phyloP scores from a whole-genome alignment of 2,888 invertebrate genomes.

The Clostera curtula region DNA sequence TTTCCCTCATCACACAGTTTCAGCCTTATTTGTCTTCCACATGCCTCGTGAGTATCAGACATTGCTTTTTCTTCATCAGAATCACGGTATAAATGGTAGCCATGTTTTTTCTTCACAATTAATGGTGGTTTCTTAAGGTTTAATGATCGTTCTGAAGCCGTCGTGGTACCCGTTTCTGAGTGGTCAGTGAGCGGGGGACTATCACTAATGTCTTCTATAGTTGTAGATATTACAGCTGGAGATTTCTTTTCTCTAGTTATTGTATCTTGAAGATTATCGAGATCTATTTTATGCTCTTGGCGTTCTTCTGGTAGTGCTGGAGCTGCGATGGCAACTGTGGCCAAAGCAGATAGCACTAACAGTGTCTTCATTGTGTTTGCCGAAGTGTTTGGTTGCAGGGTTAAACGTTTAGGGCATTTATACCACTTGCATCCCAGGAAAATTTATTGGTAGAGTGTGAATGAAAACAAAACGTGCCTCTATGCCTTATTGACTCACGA shows the following conservation, averaged over 20 bases:
- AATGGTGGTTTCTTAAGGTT: conserved; percentile 46
- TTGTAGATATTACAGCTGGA: conserved; percentile 18
- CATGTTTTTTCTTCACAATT: conserved; percentile 49
- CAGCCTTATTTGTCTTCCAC: conserved; percentile 50
- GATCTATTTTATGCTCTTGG: conserved; percentile 18
- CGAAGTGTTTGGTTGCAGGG: conserved; percentile 38
- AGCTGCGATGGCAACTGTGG: conserved; percentile 41
- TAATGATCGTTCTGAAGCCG: conserved; percentile 30
- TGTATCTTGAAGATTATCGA: conserved; percentile 16
- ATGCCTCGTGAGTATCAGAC: conserved; percentile 40
- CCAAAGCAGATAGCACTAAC: conserved; percentile 48
- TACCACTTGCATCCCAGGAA: conserved; percentile 34
- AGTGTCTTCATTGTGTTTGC: conserved; percentile 56
- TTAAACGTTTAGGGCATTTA: conserved; percentile 37
- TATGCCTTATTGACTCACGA: conserved; percentile 18
- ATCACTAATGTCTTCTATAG: no score
- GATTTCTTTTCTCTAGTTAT: conserved; percentile 43
- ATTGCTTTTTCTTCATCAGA: conserved; percentile 52
- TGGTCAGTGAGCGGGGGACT: no score
- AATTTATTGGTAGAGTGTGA: conserved; percentile 15
- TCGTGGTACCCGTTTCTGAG: no score
- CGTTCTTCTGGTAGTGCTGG: conserved; percentile 36
- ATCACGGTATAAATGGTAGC: conserved; percentile 46
- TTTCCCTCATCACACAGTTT: conserved; percentile 48
- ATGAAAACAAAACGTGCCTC: conserved; percentile 48